These are phyloP conservation scores for Aphis craccivora DNA, from an alignment of 1,140 invertebrate species.

Conservation along the genomic window DNA sequence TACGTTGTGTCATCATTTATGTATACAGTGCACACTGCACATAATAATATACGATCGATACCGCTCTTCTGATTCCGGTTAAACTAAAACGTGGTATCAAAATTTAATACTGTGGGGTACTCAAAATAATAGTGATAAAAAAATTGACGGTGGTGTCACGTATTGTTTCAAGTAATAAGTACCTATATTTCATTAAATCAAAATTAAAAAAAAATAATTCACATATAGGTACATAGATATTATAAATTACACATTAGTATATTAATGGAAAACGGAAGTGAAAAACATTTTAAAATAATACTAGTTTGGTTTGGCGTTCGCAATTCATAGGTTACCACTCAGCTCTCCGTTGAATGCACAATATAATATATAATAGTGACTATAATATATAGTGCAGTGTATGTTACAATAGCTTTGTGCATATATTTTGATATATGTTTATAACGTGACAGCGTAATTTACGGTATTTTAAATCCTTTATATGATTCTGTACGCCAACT, in stretches of 20 bases:
- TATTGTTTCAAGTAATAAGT: not conserved
- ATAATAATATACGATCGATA: not conserved
- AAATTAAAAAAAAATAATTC: not conserved
- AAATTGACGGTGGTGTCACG: not conserved
- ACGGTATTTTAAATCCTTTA: not conserved
- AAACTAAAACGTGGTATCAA: not conserved
- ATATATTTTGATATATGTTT: not conserved
- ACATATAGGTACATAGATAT: too few species aligned
- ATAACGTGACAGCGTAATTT: not conserved
- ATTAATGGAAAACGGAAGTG: not conserved
- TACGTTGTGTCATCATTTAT: not conserved
- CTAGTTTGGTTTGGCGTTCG: not conserved
- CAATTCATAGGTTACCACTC: not conserved
- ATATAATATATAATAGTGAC: too few species aligned
- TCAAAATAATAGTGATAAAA: not conserved
- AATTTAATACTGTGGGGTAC: not conserved
- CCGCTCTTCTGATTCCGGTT: conserved; percentile 2
- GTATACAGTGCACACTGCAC: not conserved
- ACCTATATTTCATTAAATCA: not conserved
- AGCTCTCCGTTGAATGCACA: not conserved
- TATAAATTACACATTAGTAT: not conserved
- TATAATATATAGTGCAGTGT: not conserved
- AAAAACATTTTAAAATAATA: not conserved
- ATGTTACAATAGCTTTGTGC: not conserved
- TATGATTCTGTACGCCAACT: not conserved